Evolutionary conservation across 2,888 invertebrate species (phyloP).

Genomic region (Tipula lateralis): DNA sequence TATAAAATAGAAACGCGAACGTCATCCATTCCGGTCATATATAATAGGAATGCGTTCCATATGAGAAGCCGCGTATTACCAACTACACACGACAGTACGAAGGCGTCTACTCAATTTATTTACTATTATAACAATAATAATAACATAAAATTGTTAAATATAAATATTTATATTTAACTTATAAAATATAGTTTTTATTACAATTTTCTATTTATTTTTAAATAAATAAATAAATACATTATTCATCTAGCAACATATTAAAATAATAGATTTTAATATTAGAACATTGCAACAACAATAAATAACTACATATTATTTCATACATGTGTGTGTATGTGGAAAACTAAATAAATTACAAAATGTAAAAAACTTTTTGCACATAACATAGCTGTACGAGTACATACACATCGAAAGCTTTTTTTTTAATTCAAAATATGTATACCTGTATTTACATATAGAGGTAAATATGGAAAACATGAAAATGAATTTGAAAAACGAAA

Average conservation of each 20-base stretch:
- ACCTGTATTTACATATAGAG: background rate
- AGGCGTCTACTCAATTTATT: background rate
- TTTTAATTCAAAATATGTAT: background rate
- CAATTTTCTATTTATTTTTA: background rate
- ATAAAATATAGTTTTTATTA: background rate
- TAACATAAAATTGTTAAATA: too few species aligned
- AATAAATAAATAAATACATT: background rate
- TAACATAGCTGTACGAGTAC: background rate
- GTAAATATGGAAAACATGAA: background rate
- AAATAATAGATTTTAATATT: background rate
- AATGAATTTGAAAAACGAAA: background rate
- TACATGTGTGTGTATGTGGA: background rate
- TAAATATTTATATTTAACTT: background rate
- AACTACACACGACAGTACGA: background rate
- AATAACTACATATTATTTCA: background rate
- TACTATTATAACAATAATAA: background rate
- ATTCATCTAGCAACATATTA: slow-evolving; percentile 24
- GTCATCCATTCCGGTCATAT: background rate
- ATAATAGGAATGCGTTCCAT: background rate
- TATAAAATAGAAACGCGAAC: background rate
- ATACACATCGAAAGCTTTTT: background rate
- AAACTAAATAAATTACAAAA: background rate
- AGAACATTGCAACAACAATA: background rate
- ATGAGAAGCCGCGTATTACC: background rate
- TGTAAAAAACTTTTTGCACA: background rate